phyloP scores from a whole-genome alignment of 1,140 invertebrate genomes.

The Drosophila sturtevanti region DNA sequence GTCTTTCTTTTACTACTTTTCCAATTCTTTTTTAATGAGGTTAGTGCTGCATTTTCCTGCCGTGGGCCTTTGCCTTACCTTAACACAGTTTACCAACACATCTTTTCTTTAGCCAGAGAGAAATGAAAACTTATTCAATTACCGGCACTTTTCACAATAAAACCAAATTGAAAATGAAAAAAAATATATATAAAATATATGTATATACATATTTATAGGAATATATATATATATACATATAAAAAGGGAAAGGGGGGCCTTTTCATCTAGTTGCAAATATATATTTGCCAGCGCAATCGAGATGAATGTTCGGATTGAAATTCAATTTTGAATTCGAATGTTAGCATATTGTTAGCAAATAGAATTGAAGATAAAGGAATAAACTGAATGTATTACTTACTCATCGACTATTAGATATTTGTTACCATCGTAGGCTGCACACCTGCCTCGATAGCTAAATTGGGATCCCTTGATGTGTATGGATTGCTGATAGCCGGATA shows the following conservation, averaged over 20 bases:
- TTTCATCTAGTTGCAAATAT: neutral
- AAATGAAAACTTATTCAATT: constrained; percentile 78
- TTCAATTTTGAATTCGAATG: constrained; percentile 53
- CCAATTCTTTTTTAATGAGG: constrained; percentile 68
- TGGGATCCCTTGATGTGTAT: constrained; percentile 90
- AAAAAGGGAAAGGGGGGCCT: neutral
- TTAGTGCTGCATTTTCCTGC: constrained; percentile 62
- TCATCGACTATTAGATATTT: constrained; percentile 92
- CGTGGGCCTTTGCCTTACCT: constrained; percentile 47
- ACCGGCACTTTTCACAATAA: constrained; percentile 64
- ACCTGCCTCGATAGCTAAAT: constrained; percentile 91
- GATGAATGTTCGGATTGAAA: constrained; percentile 20
- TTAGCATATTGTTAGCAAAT: constrained; percentile 57
- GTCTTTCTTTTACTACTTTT: constrained; percentile 43
- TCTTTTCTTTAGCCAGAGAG: constrained; percentile 32
- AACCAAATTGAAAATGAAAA: constrained; percentile 32
- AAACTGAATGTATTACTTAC: constrained; percentile 85
- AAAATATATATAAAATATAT: neutral
- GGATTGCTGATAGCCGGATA: constrained; percentile 91
- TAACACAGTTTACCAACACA: constrained; percentile 54
- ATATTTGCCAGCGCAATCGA: constrained; percentile 46
- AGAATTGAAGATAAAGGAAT: constrained; percentile 8
- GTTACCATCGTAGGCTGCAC: constrained; percentile 90
- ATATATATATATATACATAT: constrained; percentile 8
- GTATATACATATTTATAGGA: constrained; percentile 10